Evolutionary conservation across 2,797 vertebrate species (phyloP), one percentile per base, ranked within the genome.

Genomic region (Chiroxiphia lanceolata): DNA sequence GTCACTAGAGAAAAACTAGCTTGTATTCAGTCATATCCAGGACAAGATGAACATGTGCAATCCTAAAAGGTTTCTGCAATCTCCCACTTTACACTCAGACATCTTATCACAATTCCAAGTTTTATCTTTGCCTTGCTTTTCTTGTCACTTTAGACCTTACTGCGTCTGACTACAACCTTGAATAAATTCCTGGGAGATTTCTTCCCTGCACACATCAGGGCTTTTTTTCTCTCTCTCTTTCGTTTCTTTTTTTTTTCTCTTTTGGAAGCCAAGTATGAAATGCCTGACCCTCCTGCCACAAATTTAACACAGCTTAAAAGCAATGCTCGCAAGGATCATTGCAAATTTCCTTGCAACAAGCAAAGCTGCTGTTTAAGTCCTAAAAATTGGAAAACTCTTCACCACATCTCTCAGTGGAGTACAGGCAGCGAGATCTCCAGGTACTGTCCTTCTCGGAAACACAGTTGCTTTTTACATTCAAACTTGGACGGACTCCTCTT

Each of bases 211-310:
- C 20, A 83, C 14, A 15, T 70, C 8, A 10, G 47, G 6, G 40
- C 11, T 71, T 61, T 72, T 67, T 21, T 36, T 69, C 89, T 79
- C 34, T 51, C 31, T 26, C 54, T 74, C n/a, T 85, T 57, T 36
- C 8, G 38, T 56, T 45, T 59, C 40, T 56, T 59, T 36, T 72
- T 47, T 83, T 48, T 85, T 69, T 61, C 44, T 87, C 50, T 94
- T 98, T 98, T 98, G 97, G 98, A 98, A 98, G 98, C 98, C 98
- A 98, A 98, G 98, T 98, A 98, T 98, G 99, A 99, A 99, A 99
- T 99, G 98, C 98, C 99, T 99, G 98, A 99, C 98, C 98, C 98
- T 95, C 97, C 96, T 87, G 97, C 98, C 98, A 98, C 98, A 98
- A 98, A 99, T 98, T 98, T 98, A 98, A 97, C 98, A 98, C 98